A percentile compares a stretch with the other conserved stretches of the same genome.
These are phyloP conservation scores for Neodon shergylaensis DNA, from an alignment of 2,113 vertebrate species.

Conservation along the genomic window DNA sequence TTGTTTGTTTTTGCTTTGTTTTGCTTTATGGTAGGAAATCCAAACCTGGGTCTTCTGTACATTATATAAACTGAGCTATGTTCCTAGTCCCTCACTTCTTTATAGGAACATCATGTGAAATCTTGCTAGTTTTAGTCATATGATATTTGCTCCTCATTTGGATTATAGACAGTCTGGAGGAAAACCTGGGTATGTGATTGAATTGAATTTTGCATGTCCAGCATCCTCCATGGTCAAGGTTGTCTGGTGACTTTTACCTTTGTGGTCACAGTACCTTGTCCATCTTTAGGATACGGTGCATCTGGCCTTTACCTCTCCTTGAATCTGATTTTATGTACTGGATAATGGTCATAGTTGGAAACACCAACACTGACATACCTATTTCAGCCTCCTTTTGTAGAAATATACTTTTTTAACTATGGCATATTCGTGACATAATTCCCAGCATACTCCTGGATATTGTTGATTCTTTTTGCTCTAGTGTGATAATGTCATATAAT, in stretches of 20 bases:
- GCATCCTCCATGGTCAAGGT: not conserved
- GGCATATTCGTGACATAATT: not conserved
- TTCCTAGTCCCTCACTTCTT: not conserved
- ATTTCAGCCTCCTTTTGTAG: not conserved
- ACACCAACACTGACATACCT: not conserved
- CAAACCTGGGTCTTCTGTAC: not conserved
- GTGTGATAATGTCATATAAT: not conserved
- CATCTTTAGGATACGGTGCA: not conserved
- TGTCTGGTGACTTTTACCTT: not conserved
- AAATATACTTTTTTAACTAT: constrained; percentile 36
- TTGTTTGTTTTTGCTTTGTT: not conserved
- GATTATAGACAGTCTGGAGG: not conserved
- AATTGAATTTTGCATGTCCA: not conserved
- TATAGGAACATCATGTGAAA: not conserved
- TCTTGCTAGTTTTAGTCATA: not conserved
- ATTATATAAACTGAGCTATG: not conserved
- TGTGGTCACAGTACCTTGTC: not conserved
- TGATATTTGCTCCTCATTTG: not conserved
- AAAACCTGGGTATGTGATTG: not conserved
- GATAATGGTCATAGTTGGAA: not conserved
- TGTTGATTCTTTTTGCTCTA: constrained; percentile 36
- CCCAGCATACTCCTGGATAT: fast-evolving
- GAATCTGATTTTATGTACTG: not conserved
- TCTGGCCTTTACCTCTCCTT: not conserved
- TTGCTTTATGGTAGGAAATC: not conserved